Base-by-base conservation (phyloP, 2,888 invertebrate species). In the Dione juno region DNA sequence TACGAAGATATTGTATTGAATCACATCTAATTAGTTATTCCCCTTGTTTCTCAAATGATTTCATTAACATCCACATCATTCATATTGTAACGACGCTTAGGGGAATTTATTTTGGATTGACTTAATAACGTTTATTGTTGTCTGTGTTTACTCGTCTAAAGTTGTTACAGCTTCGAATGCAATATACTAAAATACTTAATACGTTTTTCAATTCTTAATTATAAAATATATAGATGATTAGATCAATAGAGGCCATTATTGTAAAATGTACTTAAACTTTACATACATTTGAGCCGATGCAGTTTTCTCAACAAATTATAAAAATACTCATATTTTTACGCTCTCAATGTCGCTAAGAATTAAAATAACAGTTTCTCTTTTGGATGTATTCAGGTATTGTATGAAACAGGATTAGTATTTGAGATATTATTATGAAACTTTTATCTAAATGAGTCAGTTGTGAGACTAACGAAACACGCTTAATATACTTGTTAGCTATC, bases 1-100 rank as follows among this genome's bases (percentile, higher is more conserved):
- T 67, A 58, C 45, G 37, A 67, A 57, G 48, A 67, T 67, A 67
- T 67, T 67, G 58, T 57, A 67, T 67, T 67, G 48, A 58, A 58
- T 48, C 57, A 45, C 28, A 35, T 19, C 57, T 58, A 58, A 67
- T 67, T 58, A 67, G 54, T 67, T 57, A 67, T 67, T 67, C 41
- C 45, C 58, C 50, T 52, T 54, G 45, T 48, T 53, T 64, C 65
- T 41, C 65, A 48, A 66, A 66, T 37, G 64, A 71, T 67, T 63
- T 52, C 64, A 64, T 50, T 61, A 71, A 69, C 61, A 66, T 57
- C 28, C 57, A 35, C 48, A 58, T 57, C 48, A 45, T 67, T 67
- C 64, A 58, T 67, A 57, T 58, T 58, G 10, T 67, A 67, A 58
- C 40, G 48, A 21, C 10, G 48, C 64, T 64, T 50, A 10, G 9